These are phyloP conservation scores for Calidris pugnax DNA, from an alignment of 2,113 vertebrate genomes.

Conservation along the genomic window DNA sequence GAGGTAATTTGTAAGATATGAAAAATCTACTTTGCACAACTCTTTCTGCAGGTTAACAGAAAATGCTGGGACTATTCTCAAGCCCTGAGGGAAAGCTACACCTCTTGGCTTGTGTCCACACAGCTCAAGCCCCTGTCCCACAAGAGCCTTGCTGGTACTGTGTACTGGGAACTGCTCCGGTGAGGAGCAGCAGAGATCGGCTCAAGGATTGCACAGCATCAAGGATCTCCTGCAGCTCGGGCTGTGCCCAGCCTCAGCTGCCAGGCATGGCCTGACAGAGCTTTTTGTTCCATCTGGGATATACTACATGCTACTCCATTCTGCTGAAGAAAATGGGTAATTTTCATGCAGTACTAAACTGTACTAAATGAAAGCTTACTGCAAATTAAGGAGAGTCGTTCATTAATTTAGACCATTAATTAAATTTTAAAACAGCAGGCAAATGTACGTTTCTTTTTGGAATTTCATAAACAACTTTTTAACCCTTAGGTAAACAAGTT, in stretches of 20 bases:
- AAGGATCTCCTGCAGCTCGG: rapidly evolving
- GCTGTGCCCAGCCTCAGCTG: background rate
- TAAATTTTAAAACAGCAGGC: background rate
- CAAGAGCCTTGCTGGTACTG: background rate
- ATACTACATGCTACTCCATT: background rate
- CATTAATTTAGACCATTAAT: background rate
- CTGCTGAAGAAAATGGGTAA: background rate
- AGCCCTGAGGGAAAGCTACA: background rate
- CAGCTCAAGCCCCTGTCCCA: rapidly evolving
- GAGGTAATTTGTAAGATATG: background rate
- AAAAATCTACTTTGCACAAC: background rate
- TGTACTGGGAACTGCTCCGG: background rate
- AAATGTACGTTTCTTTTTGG: background rate
- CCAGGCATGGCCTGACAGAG: rapidly evolving
- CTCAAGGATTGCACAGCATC: background rate
- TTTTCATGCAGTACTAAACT: background rate
- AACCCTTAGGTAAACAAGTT: background rate
- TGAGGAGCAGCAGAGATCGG: background rate
- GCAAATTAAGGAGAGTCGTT: background rate
- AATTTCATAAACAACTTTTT: background rate
- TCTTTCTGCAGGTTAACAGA: background rate
- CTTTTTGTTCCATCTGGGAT: background rate
- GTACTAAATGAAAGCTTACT: background rate
- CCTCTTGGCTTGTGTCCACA: rapidly evolving
- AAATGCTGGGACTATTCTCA: background rate